phyloP scores from a whole-genome alignment of 2,888 invertebrate genomes.

The Hedychridium roseum region DNA sequence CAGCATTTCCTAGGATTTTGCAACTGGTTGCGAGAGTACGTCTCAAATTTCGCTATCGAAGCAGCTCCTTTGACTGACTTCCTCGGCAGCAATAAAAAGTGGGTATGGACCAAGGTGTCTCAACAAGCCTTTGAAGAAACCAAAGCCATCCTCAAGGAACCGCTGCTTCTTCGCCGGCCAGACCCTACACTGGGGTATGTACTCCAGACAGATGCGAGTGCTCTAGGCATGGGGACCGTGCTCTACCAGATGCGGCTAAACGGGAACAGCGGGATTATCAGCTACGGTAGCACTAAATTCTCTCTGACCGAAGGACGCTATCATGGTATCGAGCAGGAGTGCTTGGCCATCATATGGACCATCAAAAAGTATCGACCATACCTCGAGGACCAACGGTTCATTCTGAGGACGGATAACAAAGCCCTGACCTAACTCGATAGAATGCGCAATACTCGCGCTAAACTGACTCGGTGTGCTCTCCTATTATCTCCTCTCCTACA shows the following conservation, averaged over 20 bases:
- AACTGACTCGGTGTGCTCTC: conserved; percentile 31
- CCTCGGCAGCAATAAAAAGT: background rate
- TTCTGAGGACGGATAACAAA: conserved; percentile 26
- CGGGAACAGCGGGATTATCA: conserved; percentile 18
- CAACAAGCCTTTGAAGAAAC: background rate
- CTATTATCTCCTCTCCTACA: too few relatives aligned
- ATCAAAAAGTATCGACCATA: conserved; percentile 20
- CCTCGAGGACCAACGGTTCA: conserved; percentile 29
- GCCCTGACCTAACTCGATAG: conserved; percentile 28
- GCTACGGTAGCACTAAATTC: conserved; percentile 17
- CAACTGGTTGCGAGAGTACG: conserved; percentile 20
- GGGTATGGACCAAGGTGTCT: conserved; percentile 3
- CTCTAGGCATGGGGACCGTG: conserved; percentile 11
- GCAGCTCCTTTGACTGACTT: conserved; percentile 7
- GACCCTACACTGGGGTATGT: background rate
- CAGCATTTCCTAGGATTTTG: conserved; percentile 15
- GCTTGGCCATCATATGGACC: conserved; percentile 14
- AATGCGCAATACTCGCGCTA: conserved; percentile 25
- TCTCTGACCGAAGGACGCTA: background rate
- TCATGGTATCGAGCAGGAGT: conserved; percentile 15
- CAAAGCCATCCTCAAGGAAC: background rate
- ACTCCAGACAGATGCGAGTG: conserved; percentile 14
- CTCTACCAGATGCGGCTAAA: background rate
- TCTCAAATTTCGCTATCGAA: conserved; percentile 7
- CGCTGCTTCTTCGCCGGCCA: conserved; percentile 10